Evolutionary conservation across 2,113 vertebrate genomes (phyloP).

Genomic region (Oostethus manadensis): DNA sequence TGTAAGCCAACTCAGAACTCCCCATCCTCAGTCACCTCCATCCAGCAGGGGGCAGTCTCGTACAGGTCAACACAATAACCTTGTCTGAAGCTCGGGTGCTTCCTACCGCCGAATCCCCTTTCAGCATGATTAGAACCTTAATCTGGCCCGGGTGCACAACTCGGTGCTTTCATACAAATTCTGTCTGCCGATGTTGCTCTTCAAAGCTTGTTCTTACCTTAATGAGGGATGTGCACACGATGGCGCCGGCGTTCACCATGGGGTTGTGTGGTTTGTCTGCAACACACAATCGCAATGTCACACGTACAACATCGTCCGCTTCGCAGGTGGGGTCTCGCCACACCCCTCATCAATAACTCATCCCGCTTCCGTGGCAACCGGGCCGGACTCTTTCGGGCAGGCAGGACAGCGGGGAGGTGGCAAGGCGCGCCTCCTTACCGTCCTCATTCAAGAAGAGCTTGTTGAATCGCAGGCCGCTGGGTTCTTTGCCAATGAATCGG

Average conservation of each 20-base stretch:
- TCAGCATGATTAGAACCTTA: conserved; percentile 52
- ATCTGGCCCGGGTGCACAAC: conserved; percentile 44
- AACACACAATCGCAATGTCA: not conserved
- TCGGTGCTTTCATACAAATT: conserved; percentile 19
- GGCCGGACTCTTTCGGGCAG: conserved; percentile 12
- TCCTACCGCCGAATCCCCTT: conserved; percentile 55
- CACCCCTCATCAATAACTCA: conserved; percentile 36
- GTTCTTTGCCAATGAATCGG: conserved; percentile 96
- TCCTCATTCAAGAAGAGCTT: conserved; percentile 97
- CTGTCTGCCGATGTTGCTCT: not conserved
- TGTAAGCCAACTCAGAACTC: not conserved
- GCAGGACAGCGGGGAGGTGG: no score
- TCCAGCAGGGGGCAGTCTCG: conserved; percentile 41
- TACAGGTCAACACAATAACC: conserved; percentile 8
- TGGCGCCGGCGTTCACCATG: conserved; percentile 98
- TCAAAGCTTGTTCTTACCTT: conserved; percentile 87
- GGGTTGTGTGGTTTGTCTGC: conserved; percentile 98
- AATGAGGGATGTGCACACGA: conserved; percentile 95
- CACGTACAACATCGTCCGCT: no score
- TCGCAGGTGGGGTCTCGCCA: no score
- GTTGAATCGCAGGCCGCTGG: conserved; percentile 95
- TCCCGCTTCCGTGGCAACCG: conserved; percentile 51
- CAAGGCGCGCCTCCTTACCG: conserved; percentile 70
- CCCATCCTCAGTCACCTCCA: not conserved
- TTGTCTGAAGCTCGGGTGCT: not conserved